These are phyloP conservation scores for Plagiodera versicolora DNA, from an alignment of 2,888 invertebrate species.

Conservation along the genomic window DNA sequence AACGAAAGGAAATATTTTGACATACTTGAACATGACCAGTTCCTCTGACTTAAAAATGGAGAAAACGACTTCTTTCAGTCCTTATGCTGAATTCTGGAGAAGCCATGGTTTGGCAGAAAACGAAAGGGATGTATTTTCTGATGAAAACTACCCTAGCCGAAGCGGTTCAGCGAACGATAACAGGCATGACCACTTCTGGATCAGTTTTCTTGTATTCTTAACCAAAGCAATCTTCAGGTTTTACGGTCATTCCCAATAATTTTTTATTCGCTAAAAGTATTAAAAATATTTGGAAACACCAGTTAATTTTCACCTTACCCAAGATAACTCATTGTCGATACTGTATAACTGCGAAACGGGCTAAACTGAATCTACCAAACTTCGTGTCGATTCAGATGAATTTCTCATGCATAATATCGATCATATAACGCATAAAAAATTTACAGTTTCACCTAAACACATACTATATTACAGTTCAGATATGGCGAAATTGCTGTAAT, in stretches of 20 bases:
- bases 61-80: not conserved
- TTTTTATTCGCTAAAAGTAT: too few relatives aligned
- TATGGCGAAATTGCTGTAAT: constrained; percentile 2
- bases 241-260: too few relatives aligned
- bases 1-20: not conserved
- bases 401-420: not conserved
- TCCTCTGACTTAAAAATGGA: not conserved
- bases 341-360: too few relatives aligned
- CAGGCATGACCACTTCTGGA: too few relatives aligned
- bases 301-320: too few relatives aligned
- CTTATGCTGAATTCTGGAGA: not conserved
- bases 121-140: not conserved
- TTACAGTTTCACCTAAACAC: not conserved
- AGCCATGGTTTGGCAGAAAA: not conserved
- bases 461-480: not conserved
- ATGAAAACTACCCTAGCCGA: not conserved
- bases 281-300: too few relatives aligned
- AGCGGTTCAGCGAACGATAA: not conserved
- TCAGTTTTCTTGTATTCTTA: too few relatives aligned
- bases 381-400: too few relatives aligned
- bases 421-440: not conserved
- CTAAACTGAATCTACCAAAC: too few relatives aligned
- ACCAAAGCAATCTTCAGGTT: too few relatives aligned
- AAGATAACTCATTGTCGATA: too few relatives aligned
- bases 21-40: not conserved